Conservation (phyloP, 2,113 vertebrate species). For the Gadus macrocephalus region DNA sequence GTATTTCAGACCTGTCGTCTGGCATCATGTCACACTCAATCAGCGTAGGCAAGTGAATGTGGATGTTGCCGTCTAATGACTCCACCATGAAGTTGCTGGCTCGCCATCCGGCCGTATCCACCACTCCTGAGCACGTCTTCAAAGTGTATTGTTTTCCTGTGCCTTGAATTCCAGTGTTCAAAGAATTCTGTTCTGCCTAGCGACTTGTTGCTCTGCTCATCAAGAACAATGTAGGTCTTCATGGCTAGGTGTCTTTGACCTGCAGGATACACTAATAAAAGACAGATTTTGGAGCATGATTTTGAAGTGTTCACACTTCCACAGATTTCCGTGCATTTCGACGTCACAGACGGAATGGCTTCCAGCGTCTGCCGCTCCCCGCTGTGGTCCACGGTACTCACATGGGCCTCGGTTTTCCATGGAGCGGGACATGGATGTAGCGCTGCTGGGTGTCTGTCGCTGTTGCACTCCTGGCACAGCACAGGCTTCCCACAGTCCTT, state of each 20-base stretch:
- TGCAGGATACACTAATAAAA: no score
- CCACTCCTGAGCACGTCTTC: not conserved
- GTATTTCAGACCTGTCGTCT: not conserved
- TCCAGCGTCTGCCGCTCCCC: no score
- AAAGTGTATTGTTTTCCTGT: slow-evolving; percentile 7
- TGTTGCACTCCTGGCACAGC: slow-evolving; percentile 19
- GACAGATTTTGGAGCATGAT: no score
- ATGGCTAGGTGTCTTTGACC: no score
- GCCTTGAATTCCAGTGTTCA: not conserved
- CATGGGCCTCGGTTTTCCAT: no score
- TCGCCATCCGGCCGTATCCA: not conserved
- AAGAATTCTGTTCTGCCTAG: no score
- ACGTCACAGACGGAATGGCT: no score
- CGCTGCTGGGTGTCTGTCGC: slow-evolving; percentile 9
- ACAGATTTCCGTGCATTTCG: no score
- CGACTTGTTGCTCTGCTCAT: no score
- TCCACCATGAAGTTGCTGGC: not conserved
- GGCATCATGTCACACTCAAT: slow-evolving; percentile 1
- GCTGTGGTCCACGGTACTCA: no score
- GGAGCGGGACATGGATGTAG: slow-evolving; percentile 13
- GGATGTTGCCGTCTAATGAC: not conserved
- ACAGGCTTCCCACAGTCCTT: no score
- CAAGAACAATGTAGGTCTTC: not conserved
- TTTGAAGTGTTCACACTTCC: not conserved
- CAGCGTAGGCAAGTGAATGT: not conserved